phyloP scores from a whole-genome alignment of 1,140 invertebrate genomes.

The Cylas formicarius region DNA sequence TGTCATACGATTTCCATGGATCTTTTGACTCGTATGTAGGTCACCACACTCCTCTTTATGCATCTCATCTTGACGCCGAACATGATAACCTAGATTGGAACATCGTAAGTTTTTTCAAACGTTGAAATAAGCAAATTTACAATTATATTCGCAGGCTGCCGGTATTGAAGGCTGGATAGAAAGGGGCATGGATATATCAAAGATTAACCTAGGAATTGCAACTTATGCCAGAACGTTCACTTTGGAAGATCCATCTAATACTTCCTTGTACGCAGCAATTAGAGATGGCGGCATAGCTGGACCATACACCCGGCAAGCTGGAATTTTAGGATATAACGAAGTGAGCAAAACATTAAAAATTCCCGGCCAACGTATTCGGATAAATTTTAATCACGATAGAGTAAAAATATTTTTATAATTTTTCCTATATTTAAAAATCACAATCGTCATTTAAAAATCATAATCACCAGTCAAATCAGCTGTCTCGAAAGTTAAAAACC shows the following conservation, averaged over 20 bases:
- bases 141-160: constrained; percentile 17
- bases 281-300: constrained; percentile 47
- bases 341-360: constrained; percentile 45
- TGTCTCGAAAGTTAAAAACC: too few species aligned
- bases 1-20: constrained; percentile 63
- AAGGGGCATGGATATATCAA: constrained; percentile 45
- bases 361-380: not conserved
- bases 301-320: constrained; percentile 52
- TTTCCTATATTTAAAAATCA: too few species aligned
- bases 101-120: constrained; percentile 32
- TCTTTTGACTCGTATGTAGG: constrained; percentile 53
- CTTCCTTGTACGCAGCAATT: constrained; percentile 48
- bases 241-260: constrained; percentile 43
- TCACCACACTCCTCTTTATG: constrained; percentile 51
- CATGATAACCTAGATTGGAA: constrained; percentile 32
- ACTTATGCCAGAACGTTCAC: constrained; percentile 60
- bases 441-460: too few species aligned
- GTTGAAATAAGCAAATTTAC: not conserved
- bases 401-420: too few species aligned
- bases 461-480: too few species aligned
- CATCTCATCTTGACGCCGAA: constrained; percentile 38
- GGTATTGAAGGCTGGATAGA: constrained; percentile 37
- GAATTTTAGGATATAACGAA: constrained; percentile 58
- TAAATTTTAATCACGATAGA: too few species aligned
- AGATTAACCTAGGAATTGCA: constrained; percentile 59